Base-by-base conservation (phyloP, 30 jellyfish, hydroid and myxozoan genomes). In the Pseudorhiza aurosa region DNA sequence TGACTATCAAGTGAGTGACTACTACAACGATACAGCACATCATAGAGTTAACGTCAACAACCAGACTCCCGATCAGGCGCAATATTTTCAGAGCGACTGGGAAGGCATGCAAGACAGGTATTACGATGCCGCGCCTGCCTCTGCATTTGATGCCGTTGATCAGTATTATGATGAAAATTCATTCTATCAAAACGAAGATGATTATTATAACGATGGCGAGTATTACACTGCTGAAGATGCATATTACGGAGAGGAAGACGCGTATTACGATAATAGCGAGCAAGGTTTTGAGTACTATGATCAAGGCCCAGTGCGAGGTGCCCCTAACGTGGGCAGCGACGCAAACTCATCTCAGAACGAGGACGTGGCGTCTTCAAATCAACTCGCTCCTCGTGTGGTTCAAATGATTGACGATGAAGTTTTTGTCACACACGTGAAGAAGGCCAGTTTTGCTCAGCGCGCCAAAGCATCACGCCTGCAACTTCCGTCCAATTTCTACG, bases 321-420 rank as follows among this genome's bases (percentile, higher is more conserved):
- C 43, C 35, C 57, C 81, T 11, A 71, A 57, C 8, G 95, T 62
- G 4, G 95, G 70, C 37, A 82, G 95, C 35, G 95, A 82, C 45
- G 86, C 84, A 21, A 71, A 82, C 29, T 46, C 82, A 5, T 85
- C 84, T 18, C 81, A 70, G 32, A 44, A 22, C 43, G 87, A 69
- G 32, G 83, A 26, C 12, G 67, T 28, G 2, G 71, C 51, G 6
- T 12, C 59, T 4, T 42, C 59, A 8, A 76, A 65, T 1, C 77
- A 80, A 55, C 69, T 36, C 12, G 95, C 70, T 17, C 95, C 95
- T 15, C 85, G 47, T 29, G 95, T 82, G 37, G 95, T 82, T 8
- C 95, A 91, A 39, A 62, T 83, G 85, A 45, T 75, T 35, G 95
- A 85, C 25, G 96, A 91, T 43, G 96, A 93, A 10, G 60, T 87